Base-by-base conservation (phyloP, 2,113 vertebrate species). In the Thymallus thymallus region DNA sequence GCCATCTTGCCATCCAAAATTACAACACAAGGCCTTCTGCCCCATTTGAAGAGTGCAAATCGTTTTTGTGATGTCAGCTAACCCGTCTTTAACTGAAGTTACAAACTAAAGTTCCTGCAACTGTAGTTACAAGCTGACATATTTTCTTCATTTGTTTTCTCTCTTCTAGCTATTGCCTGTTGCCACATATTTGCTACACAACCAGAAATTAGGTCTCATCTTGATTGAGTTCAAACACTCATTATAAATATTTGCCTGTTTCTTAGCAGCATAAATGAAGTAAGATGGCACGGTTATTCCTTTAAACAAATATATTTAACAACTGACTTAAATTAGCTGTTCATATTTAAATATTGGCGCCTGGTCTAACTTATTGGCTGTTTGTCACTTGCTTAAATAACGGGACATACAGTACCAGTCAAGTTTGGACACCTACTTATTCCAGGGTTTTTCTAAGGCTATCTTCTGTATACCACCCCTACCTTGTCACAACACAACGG, bases 221-320 rank as follows among this genome's bases (percentile, higher is more conserved):
- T 0, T 71, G 55, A 22, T 78, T 23, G 69, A 22, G n/a, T 35
- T 58, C 73, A 35, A 74, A 3, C 5, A 14, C 56, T 76, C 48
- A 6, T 65, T 69, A 4, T 35, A 24, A 10, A 20, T 60, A 20
- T 76, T 55, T 77, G 78, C 82, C 74, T 87, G 82, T 13, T 68
- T 75, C 60, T 78, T 26, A 63, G 26, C 30, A 71, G 23, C 74
- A 64, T 63, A 56, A 61, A 61, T 46, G 48, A 64, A 73, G 20
- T 20, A 12, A 24, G 22, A 58, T 35, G 29, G 29, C 20, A 61
- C 13, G 10, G 26, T 69, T 29, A 12, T 60, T 60, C n/a, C 2
- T 61, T 22, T 22, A 61, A 24, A 61, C 58, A 23, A 23, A 60
- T 10, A 60, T 22, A 10, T 20, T 60, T 16, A 60, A 60, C 18